A percentile compares a stretch with the other conserved stretches of the same genome.
Evolutionary conservation across 1,140 invertebrate genomes (phyloP).

Genomic region (Drosophila mojavensis): DNA sequence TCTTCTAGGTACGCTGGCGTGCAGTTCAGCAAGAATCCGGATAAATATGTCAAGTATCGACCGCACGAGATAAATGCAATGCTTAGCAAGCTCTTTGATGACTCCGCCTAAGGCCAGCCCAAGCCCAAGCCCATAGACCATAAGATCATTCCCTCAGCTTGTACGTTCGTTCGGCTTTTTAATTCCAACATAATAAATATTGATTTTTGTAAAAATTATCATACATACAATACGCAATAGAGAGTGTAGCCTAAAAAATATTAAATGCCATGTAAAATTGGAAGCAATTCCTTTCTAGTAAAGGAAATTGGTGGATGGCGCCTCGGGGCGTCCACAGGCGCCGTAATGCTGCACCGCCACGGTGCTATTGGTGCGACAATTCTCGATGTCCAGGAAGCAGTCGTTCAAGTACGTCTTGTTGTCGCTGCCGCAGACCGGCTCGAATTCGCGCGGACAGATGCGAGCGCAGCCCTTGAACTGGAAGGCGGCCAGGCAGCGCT

Average conservation of each 20-base stretch:
- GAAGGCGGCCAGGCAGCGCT: slow-evolving; percentile 92
- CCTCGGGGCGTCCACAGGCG: slow-evolving; percentile 80
- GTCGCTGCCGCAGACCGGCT: slow-evolving; percentile 95
- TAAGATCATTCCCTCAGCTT: slow-evolving; percentile 45
- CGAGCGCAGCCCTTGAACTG: slow-evolving; percentile 93
- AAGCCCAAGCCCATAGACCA: not conserved
- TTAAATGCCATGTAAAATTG: slow-evolving; percentile 72
- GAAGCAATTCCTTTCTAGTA: slow-evolving; percentile 53
- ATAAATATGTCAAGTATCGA: slow-evolving; percentile 97
- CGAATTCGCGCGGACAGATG: slow-evolving; percentile 93
- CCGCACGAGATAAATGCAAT: slow-evolving; percentile 92
- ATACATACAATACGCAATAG: slow-evolving; percentile 62
- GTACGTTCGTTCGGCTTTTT: slow-evolving; percentile 68
- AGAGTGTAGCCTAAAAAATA: slow-evolving; percentile 71
- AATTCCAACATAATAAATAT: slow-evolving; percentile 81
- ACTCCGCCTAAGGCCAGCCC: slow-evolving; percentile 78
- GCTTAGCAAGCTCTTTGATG: slow-evolving; percentile 95
- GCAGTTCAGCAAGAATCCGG: slow-evolving; percentile 95
- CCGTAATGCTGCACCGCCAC: slow-evolving; percentile 79
- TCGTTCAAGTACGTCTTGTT: slow-evolving; percentile 95
- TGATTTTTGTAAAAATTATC: slow-evolving; percentile 60
- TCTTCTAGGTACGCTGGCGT: slow-evolving; percentile 87
- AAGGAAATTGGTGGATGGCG: slow-evolving; percentile 81
- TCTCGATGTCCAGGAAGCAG: slow-evolving; percentile 96
- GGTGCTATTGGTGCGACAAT: slow-evolving; percentile 89